These are phyloP conservation scores for Mellivora capensis DNA, from an alignment of 2,113 vertebrate genomes.

Conservation along the genomic window DNA sequence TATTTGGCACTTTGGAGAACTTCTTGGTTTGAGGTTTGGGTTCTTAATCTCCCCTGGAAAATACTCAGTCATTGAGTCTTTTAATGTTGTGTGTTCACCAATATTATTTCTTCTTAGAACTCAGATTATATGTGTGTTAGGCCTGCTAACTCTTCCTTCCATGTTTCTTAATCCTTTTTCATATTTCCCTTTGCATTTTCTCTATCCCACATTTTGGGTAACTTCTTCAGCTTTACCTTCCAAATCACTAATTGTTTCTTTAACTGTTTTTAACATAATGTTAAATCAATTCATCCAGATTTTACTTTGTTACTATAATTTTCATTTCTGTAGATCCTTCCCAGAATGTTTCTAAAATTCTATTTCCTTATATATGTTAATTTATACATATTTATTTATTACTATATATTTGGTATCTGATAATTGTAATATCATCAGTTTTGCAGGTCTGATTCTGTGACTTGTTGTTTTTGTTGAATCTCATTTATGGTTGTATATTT, in stretches of 20 bases:
- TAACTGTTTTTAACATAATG: neutral
- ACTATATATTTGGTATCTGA: neutral
- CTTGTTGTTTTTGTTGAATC: neutral
- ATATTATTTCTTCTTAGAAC: neutral
- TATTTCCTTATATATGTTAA: neutral
- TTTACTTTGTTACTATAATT: neutral
- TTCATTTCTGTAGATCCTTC: neutral
- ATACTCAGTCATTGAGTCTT: neutral
- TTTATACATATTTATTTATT: neutral
- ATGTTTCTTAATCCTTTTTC: neutral
- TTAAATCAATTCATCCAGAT: neutral
- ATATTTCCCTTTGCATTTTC: neutral
- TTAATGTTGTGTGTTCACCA: neutral
- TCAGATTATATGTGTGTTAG: neutral
- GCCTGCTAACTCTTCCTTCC: neutral
- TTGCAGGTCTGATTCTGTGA: neutral
- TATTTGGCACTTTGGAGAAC: neutral
- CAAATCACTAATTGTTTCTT: slow-evolving; percentile 13
- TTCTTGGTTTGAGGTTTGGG: neutral
- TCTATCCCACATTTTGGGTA: neutral
- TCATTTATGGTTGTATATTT: neutral
- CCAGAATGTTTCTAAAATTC: neutral
- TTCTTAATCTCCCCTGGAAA: neutral
- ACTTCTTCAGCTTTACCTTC: neutral
- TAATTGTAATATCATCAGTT: neutral